Conservation (phyloP, 92 coral and sea anemone genomes). For the Epizoanthus ramosus region DNA sequence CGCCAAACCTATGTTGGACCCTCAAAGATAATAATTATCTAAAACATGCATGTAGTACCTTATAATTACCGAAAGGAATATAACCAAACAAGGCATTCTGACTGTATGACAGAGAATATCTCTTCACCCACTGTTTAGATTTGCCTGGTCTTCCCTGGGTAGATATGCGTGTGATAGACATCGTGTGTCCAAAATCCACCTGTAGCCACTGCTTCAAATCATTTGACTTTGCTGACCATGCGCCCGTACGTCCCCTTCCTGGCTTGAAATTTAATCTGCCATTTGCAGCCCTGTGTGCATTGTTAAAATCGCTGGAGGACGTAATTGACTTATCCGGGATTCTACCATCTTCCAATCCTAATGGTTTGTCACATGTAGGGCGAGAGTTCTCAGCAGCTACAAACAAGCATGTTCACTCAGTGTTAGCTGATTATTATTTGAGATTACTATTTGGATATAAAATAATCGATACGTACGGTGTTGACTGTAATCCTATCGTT, state of each 20-base stretch:
- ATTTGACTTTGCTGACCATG: neutral
- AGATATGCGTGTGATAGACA: neutral
- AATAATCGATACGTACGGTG: too few relatives aligned
- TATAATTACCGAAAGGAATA: too few relatives aligned
- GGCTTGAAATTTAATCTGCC: neutral
- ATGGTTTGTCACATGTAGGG: neutral
- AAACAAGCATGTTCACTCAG: too few relatives aligned
- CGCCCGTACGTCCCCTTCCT: neutral
- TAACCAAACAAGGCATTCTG: neutral
- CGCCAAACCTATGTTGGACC: too few relatives aligned
- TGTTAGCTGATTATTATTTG: too few relatives aligned
- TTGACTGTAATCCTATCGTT: too few relatives aligned
- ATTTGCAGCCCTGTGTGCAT: neutral
- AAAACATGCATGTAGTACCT: too few relatives aligned
- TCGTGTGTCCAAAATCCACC: neutral
- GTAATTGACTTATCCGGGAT: neutral
- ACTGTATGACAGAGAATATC: neutral
- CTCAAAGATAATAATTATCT: too few relatives aligned
- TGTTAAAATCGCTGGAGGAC: neutral
- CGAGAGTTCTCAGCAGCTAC: too few relatives aligned
- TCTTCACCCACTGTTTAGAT: neutral
- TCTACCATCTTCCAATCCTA: slow-evolving; percentile 1
- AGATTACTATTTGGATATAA: too few relatives aligned
- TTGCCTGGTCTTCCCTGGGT: neutral
- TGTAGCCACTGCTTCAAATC: neutral